A percentile compares a stretch with the other conserved stretches of the same genome.
Evolutionary conservation across 2,888 invertebrate species (phyloP).

Genomic region (Osmoderma eremita): DNA sequence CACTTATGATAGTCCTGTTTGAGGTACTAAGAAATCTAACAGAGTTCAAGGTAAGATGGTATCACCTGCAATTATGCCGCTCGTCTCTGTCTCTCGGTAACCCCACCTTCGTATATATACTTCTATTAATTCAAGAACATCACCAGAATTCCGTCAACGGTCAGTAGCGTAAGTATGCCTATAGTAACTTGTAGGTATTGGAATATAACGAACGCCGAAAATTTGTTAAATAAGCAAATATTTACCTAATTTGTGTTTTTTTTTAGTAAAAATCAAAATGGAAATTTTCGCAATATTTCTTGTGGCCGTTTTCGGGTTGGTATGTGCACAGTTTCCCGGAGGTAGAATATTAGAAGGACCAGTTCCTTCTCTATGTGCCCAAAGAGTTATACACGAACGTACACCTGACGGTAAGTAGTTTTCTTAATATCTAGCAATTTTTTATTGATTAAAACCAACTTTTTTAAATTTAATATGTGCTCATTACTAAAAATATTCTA

Average conservation of each 20-base stretch:
- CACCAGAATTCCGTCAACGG: constrained; percentile 44
- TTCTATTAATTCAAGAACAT: constrained; percentile 43
- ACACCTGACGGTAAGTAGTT: constrained; percentile 75
- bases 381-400: constrained; percentile 77
- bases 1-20: constrained; percentile 46
- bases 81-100: constrained; percentile 48
- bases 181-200: background rate
- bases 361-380: constrained; percentile 78
- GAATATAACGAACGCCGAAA: constrained; percentile 1
- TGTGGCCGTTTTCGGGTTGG: constrained; percentile 63
- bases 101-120: constrained; percentile 54
- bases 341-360: constrained; percentile 84
- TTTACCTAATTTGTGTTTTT: too few species aligned
- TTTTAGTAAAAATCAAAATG: constrained; percentile 48
- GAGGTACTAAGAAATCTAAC: constrained; percentile 45
- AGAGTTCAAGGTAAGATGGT: constrained; percentile 54
- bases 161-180: constrained; percentile 43
- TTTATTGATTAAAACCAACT: too few species aligned
- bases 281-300: constrained; percentile 55
- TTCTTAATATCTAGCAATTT: background rate
- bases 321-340: constrained; percentile 77
- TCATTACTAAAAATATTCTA: too few species aligned
- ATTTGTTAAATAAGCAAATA: background rate
- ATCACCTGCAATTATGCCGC: constrained; percentile 47
- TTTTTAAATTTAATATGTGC: too few species aligned